Evolutionary conservation across 2,888 invertebrate species (phyloP), one percentile per base, ranked within the genome.

Genomic region (Ganaspis brasiliensis): DNA sequence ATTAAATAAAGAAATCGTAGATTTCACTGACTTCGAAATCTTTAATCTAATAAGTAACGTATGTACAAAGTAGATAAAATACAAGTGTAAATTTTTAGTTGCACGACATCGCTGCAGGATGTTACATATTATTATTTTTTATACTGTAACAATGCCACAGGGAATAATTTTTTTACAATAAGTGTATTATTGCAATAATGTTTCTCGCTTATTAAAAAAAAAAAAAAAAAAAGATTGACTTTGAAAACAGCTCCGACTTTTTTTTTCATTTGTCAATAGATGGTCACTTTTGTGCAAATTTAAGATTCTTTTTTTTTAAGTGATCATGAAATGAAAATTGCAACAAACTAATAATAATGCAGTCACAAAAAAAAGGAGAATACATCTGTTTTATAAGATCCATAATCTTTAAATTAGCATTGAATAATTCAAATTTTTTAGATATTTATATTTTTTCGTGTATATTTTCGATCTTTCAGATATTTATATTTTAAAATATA

Each of bases 1-100:
- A n/a, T n/a, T 2, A 10, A 21, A 63, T 19, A 40, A 45, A 45
- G 40, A 26, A 5, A 14, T 45, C 24, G 45, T 14, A 24, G 24
- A n/a, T 24, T 40, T 40, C 14, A 24, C 37, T 21, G 24, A 67
- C 40, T 24, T 67, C 45, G 45, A 67, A 45, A 45, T 67, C 21
- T 61, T 12, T 37, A 61, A 9, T 16, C 37, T 61, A 61, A 35
- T 61, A 61, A 52, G 61, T 61, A 83, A 84, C 80, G 80, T 81
- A 84, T 84, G 83, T 84, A 83, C 83, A 84, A 83, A 80, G 79
- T 81, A 67, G 76, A 82, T 83, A 83, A 82, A 81, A 78, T 81
- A 81, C 74, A 75, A 77, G 79, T 81, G 78, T 79, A n/a, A n/a
- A 82, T 76, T 78, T 76, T 81, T 75, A 80, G 79, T 77, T 79